Base-by-base conservation (phyloP, 2,797 vertebrate species). In the Crypturellus tataupa region DNA sequence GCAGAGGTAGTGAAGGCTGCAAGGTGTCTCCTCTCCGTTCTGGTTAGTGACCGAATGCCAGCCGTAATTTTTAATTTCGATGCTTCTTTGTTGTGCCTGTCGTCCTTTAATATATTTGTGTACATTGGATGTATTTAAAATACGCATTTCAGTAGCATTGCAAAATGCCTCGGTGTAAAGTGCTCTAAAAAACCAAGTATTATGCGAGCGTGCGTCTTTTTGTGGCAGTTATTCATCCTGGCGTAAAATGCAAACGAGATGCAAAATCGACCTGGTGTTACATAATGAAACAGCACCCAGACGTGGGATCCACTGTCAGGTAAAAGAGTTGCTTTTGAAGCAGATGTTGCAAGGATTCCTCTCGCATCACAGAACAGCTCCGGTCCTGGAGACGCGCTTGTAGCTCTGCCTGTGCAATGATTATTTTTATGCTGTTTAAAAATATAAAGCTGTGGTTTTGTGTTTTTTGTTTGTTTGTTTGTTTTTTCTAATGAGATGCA, bases 61-160 rank as follows among this genome's bases (percentile, higher is more conserved):
- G 44, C 12, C 0, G 0, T 73, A 39, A 58, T 49, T 86, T 46
- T 84, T 2, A 35, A 46, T 84, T 77, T 64, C 49, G 10, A 37
- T 3, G 0, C 39, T 31, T 35, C 6, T 44, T 27, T 35, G 44
- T 78, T 31, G 56, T 51, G 15, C 40, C 60, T 47, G 33, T 68
- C 7, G 0, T 69, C 42, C 59, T 51, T 8, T 10, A 29, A 31
- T 1, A 25, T 3, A 10, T 49, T 53, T 58, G 16, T 47, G 13
- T 40, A 15, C 37, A 15, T 15, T 37, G 39, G 44, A 63, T 64
- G 3, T 46, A 18, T 81, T 86, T 25, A 20, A 2, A 31, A 8
- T 5, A 2, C 1, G 0, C 55, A 1, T 2, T n/a, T 76, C 4
- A 6, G 51, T 24, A 78, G 69, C 1, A 0, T 24, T 67, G 63